Conservation (phyloP, 2,113 vertebrate species). For the Polypterus bichir region DNA sequence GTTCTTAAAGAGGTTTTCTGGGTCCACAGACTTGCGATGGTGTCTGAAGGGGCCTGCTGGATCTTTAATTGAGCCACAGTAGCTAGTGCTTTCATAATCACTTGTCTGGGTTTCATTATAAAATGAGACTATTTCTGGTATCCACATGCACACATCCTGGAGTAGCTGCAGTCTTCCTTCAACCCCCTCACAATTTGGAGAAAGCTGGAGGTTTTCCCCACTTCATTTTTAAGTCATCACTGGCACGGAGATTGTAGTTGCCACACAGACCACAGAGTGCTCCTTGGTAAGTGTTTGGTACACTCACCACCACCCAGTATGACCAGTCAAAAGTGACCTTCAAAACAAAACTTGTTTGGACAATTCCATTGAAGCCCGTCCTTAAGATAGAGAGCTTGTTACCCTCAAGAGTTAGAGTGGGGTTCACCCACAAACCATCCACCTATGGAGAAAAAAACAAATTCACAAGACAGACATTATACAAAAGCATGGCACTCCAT, state of each 20-base stretch:
- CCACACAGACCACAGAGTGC: constrained; percentile 44
- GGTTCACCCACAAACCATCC: constrained; percentile 15
- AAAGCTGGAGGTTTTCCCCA: no score
- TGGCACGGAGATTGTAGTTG: constrained; percentile 27
- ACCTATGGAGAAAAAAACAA: constrained; percentile 16
- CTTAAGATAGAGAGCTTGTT: constrained; percentile 17
- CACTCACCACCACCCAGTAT: constrained; percentile 31
- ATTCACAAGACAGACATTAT: neutral
- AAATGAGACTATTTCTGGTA: constrained; percentile 28
- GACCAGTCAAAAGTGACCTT: constrained; percentile 43
- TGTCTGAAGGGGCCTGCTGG: constrained; percentile 30
- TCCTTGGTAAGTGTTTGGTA: constrained; percentile 29
- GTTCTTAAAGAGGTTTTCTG: constrained; percentile 28
- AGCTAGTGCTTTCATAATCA: constrained; percentile 18
- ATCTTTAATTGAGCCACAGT: constrained; percentile 36
- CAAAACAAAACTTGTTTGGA: constrained; percentile 33
- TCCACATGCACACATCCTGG: constrained; percentile 34
- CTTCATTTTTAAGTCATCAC: constrained; percentile 21
- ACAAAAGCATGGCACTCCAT: no score
- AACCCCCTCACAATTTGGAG: no score
- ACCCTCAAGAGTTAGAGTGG: constrained; percentile 14
- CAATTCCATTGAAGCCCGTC: constrained; percentile 28
- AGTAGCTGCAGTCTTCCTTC: constrained; percentile 22
- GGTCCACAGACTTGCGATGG: constrained; percentile 26
- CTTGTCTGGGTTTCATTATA: neutral